Evolutionary conservation across 2,888 invertebrate genomes (phyloP), one percentile per base, ranked within the genome.

Genomic region (Mystacides longicornis): DNA sequence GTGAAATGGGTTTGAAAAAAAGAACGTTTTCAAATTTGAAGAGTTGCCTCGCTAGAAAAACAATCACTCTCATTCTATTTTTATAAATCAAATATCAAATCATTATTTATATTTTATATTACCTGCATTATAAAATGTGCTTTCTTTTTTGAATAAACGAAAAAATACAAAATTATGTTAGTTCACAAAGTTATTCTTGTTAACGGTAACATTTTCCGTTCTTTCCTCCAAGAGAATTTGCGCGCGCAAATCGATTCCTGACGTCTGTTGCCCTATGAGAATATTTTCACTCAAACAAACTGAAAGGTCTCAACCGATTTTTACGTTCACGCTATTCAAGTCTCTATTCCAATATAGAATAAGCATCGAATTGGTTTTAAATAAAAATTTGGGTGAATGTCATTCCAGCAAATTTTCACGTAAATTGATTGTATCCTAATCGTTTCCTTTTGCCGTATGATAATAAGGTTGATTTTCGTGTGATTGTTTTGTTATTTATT

Each of bases 221-320:
- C 43, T 20, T 47, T 23, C 52, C 43, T 23, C 9, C 23, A 45
- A 22, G 49, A 27, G 47, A 49, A 57, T 45, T 49, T 57, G 51
- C 60, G 60, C 56, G 60, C 60, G 57, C 60, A 60, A 49, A 60
- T 60, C 51, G 60, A 60, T 60, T 57, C 42, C 31, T 60, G 45
- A 3, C n/a, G 14, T 37, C 37, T 16, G 16, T 14, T 56, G 54
- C 59, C 59, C 59, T 54, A 52, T 57, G 49, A 55, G 33, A 50
- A 16, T 19, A 31, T 2, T 18, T 16, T 2, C 21, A 20, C 9
- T 45, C 23, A 53, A 22, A 21, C 19, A 7, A 47, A 22, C 14
- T 37, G 45, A 56, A 56, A 56, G 20, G 43, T 2, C 22, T 14
- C 23, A 49, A 56, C 37, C 3, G 37, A 11, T 4, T 21, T 14